Conservation (phyloP, 2,888 invertebrate genomes). For the Sinhomidia bicolor region DNA sequence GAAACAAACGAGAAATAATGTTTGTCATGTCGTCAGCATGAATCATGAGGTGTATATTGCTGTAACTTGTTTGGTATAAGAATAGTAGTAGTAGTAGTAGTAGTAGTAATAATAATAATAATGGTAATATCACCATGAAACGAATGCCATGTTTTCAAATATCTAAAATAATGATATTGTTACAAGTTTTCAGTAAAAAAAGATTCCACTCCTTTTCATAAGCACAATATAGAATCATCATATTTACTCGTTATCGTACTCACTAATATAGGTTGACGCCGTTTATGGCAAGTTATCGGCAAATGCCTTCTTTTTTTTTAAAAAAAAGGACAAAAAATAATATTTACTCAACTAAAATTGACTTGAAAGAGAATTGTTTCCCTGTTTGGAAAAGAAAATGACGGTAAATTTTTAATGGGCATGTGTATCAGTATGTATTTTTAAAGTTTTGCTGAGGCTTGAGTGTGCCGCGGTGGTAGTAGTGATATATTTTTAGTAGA, state of each 20-base stretch:
- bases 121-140: constrained; percentile 8
- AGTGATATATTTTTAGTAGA: no score
- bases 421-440: not conserved
- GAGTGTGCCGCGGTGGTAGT: no score
- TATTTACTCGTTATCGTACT: no score
- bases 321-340: not conserved
- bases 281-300: not conserved
- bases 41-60: not conserved
- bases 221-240: no score
- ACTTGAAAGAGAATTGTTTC: constrained; percentile 4
- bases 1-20: constrained; percentile 49
- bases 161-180: constrained; percentile 12
- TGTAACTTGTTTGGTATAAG: not conserved
- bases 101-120: not conserved
- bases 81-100: not conserved
- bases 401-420: not conserved
- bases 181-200: no score
- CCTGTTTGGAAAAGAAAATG: constrained; percentile 21
- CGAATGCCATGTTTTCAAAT: not conserved
- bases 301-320: no score
- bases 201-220: no score
- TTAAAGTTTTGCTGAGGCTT: no score
- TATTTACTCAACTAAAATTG: not conserved
- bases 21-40: constrained; percentile 29
- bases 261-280: not conserved